Evolutionary conservation across 2,113 vertebrate genomes (phyloP).

Genomic region (Eonycteris spelaea): DNA sequence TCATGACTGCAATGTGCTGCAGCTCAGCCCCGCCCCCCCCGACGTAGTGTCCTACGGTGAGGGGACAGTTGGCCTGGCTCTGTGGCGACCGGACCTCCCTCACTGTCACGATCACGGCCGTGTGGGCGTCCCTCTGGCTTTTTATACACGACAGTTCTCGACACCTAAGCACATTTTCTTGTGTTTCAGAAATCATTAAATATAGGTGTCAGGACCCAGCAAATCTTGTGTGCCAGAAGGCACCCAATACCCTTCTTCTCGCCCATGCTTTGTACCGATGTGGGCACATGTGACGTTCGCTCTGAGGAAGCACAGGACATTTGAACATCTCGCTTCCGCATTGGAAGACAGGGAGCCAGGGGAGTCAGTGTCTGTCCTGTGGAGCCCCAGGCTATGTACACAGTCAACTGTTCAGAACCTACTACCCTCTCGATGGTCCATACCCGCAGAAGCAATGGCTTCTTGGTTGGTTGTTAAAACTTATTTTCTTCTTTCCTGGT

Average conservation of each 20-base stretch:
- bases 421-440: not conserved
- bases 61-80: not conserved
- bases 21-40: not conserved
- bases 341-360: not conserved
- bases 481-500: slow-evolving; percentile 55
- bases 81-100: not conserved
- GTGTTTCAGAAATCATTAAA: not conserved
- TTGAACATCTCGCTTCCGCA: not conserved
- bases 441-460: not conserved
- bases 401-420: not conserved
- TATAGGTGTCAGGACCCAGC: not conserved
- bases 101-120: not conserved
- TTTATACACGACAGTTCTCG: not conserved
- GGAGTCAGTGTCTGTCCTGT: not conserved
- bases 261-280: not conserved
- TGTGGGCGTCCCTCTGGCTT: not conserved
- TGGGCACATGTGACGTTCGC: not conserved
- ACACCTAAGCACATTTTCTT: not conserved
- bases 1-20: not conserved
- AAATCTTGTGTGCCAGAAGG: not conserved
- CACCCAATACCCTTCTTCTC: not conserved
- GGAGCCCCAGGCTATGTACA: not conserved
- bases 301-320: not conserved
- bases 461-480: slow-evolving; percentile 25
- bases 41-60: not conserved